Percentiles rank a stretch among this genome's conserved stretches.
Evolutionary conservation across 2,113 vertebrate genomes (phyloP).

Genomic region (Cromileptes altivelis): DNA sequence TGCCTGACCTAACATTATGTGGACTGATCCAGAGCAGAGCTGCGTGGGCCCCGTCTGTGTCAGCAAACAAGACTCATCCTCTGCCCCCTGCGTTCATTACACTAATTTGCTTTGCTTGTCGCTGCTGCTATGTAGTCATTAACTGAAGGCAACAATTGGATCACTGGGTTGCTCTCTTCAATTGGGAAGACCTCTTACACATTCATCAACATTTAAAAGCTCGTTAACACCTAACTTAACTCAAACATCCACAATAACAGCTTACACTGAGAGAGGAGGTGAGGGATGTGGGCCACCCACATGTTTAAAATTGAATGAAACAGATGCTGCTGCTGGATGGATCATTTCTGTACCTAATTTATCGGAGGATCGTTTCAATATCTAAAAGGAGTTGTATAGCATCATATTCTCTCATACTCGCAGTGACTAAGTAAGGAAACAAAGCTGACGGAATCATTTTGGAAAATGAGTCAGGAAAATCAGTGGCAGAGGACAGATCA

Average conservation of each 20-base stretch:
- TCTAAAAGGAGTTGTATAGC: fast-evolving
- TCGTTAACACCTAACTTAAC: too few species aligned
- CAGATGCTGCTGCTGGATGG: too few species aligned
- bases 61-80: not conserved
- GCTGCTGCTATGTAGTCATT: not conserved
- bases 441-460: not conserved
- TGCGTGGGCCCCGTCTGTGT: not conserved
- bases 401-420: not conserved
- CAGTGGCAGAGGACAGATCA: not conserved
- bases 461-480: not conserved
- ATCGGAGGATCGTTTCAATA: too few species aligned
- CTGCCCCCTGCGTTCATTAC: not conserved
- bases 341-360: too few species aligned
- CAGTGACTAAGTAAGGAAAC: not conserved
- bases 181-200: not conserved
- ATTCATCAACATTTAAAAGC: not conserved
- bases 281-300: not conserved
- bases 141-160: too few species aligned
- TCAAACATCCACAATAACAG: not conserved
- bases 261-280: not conserved
- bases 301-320: too few species aligned
- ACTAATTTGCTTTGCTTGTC: not conserved
- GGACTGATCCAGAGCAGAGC: conserved; percentile 6
- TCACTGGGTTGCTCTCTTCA: not conserved
- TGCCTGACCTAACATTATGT: not conserved